Base-by-base conservation (phyloP, 2,797 vertebrate genomes). In the Pterois miles region DNA sequence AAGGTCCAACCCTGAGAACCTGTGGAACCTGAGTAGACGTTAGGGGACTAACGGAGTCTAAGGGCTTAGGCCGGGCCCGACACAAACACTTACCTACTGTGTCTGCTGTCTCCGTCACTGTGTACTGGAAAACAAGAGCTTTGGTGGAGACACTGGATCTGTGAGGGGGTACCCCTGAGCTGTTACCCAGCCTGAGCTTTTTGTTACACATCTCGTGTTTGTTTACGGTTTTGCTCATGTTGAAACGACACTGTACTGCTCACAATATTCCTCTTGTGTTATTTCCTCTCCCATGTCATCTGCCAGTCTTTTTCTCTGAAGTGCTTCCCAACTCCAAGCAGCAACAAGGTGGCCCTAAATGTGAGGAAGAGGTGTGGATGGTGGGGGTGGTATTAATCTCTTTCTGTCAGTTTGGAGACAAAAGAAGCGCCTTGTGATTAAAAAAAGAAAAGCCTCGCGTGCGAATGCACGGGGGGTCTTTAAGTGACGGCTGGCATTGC, bases 71-170 rank as follows among this genome's bases (percentile, higher is more conserved):
- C 73, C 82, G 60, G 85, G 88, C 86, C 91, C 91, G 90, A 93
- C 92, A 92, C 92, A 94, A 94, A 92, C 92, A 93, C 91, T 89
- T 90, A 94, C 85, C 88, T 82, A 91, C 86, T 88, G 83, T 89
- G 91, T 94, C 91, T 94, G 89, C 93, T 92, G 93, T 93, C 91
- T 94, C 91, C 76, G 12, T 76, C 86, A 67, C 86, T 94, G 93
- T 94, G 93, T 94, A 94, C 91, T 93, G 86, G 87, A 94, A 93
- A 94, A 94, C 92, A 94, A 93, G 88, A 86, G 92, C 92, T 94
- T 93, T 93, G 86, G 84, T 86, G 81, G 86, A 91, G 88, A 91
- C 93, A 84, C 76, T 88, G 88, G 75, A 91, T 88, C 69, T 70
- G 40, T 8, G 27, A 80, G 73, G 75, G 84, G 84, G 88, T 88